These are phyloP conservation scores for Leucophenga varia DNA, from an alignment of 1,140 invertebrate species.

Conservation along the genomic window DNA sequence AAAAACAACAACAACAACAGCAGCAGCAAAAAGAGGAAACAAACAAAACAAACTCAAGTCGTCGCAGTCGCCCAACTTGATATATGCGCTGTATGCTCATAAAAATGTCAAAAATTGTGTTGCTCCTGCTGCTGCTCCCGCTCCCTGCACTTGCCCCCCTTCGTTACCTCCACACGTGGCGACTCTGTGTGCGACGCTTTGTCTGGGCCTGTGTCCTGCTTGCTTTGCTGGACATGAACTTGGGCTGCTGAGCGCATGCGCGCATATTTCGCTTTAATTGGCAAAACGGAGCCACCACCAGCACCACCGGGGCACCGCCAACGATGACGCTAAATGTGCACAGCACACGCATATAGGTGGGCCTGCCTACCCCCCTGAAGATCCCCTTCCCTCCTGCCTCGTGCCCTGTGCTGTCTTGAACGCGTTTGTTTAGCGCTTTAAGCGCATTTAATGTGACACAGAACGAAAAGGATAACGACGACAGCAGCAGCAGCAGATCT, in stretches of 20 bases:
- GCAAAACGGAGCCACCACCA: constrained; percentile 32
- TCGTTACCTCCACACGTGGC: background rate
- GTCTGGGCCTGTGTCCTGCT: constrained; percentile 10
- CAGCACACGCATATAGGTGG: constrained; percentile 44
- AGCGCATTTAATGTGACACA: constrained; percentile 54
- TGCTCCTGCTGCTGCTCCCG: constrained; percentile 20
- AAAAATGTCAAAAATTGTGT: constrained; percentile 55
- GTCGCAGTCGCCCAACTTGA: constrained; percentile 38
- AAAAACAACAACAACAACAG: constrained; percentile 7
- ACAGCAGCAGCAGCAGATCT: constrained; percentile 27
- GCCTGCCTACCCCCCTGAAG: constrained; percentile 11
- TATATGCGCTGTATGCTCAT: constrained; percentile 54
- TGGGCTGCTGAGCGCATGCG: constrained; percentile 36
- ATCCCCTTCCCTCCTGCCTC: background rate
- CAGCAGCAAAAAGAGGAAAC: constrained; percentile 10
- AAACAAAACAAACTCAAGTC: constrained; percentile 17
- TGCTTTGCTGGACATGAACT: background rate
- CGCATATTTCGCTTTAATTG: constrained; percentile 52
- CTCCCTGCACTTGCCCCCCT: background rate
- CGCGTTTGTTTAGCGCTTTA: constrained; percentile 50
- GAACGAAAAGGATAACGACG: constrained; percentile 54
- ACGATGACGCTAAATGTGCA: constrained; percentile 48
- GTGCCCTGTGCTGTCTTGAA: constrained; percentile 18
- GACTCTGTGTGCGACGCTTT: constrained; percentile 16
- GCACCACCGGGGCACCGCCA: constrained; percentile 34